Evolutionary conservation across 2,888 invertebrate species (phyloP).

Genomic region (Phoronis australis): DNA sequence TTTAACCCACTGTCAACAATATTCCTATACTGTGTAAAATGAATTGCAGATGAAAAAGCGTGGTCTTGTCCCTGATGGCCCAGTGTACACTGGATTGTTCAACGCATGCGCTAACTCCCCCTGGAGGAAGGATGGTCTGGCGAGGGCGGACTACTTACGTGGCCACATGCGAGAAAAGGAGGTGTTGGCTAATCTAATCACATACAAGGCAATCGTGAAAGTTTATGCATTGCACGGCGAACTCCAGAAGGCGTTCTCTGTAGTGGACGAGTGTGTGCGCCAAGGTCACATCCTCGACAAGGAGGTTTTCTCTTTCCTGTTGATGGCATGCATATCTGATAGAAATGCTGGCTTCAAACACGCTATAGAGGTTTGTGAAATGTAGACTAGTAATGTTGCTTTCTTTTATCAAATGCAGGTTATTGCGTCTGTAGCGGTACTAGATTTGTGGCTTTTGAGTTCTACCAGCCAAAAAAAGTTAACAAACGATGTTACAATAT

Average conservation of each 20-base stretch:
- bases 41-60: constrained; percentile 77
- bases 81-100: constrained; percentile 79
- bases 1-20: too few relatives aligned
- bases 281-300: constrained; percentile 49
- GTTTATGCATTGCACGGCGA: constrained; percentile 82
- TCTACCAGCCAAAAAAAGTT: too few relatives aligned
- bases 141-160: constrained; percentile 64
- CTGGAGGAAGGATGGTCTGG: constrained; percentile 62
- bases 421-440: too few relatives aligned
- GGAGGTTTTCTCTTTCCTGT: constrained; percentile 71
- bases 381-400: background rate
- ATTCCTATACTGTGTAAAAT: too few relatives aligned
- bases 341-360: constrained; percentile 74
- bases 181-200: constrained; percentile 64
- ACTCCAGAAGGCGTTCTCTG: constrained; percentile 68
- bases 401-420: too few relatives aligned
- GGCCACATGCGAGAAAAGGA: constrained; percentile 67
- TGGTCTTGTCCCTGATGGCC: constrained; percentile 64
- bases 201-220: constrained; percentile 86
- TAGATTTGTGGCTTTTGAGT: too few relatives aligned
- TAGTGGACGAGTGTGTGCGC: constrained; percentile 67
- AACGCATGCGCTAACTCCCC: constrained; percentile 83
- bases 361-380: constrained; percentile 61
- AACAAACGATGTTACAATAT: too few relatives aligned
- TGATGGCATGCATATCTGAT: constrained; percentile 80